Conservation (phyloP, 2,113 vertebrate genomes). For the Rhineura floridana region DNA sequence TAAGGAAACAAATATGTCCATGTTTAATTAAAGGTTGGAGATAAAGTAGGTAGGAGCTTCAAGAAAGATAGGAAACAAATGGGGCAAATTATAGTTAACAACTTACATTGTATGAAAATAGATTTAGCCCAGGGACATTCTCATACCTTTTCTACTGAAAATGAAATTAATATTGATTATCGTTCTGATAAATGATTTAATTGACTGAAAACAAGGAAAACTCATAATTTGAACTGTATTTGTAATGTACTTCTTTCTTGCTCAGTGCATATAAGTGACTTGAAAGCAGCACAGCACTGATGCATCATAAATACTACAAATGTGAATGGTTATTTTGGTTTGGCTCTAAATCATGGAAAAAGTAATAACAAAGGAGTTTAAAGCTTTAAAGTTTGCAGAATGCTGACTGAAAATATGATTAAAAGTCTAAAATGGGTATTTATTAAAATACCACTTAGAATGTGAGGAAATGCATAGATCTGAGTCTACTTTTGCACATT, state of each 20-base stretch:
- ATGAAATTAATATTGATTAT: conserved; percentile 52
- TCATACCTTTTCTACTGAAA: conserved; percentile 19
- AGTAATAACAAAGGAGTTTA: conserved; percentile 49
- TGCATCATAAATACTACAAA: conserved; percentile 54
- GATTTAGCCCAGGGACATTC: conserved; percentile 9
- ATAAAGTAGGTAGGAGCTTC: conserved; percentile 4
- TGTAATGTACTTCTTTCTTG: conserved; percentile 45
- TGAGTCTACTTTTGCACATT: not conserved
- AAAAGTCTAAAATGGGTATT: conserved; percentile 54
- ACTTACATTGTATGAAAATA: conserved; percentile 28
- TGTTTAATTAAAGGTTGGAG: conserved; percentile 31
- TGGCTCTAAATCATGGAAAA: conserved; percentile 51
- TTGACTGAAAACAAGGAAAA: conserved; percentile 49
- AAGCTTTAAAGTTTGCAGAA: conserved; percentile 41
- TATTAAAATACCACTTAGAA: conserved; percentile 54
- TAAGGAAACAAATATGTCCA: not conserved
- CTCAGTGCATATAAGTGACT: conserved; percentile 33
- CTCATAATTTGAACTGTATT: conserved; percentile 48
- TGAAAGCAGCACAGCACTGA: conserved; percentile 30
- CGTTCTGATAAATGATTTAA: conserved; percentile 55
- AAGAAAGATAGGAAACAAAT: not conserved
- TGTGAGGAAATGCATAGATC: conserved; percentile 43
- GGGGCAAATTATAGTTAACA: conserved; percentile 15
- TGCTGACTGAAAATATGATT: conserved; percentile 13
- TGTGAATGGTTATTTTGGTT: conserved; percentile 45